These are phyloP conservation scores for Daboia siamensis DNA, from an alignment of 2,113 vertebrate genomes.

Conservation along the genomic window DNA sequence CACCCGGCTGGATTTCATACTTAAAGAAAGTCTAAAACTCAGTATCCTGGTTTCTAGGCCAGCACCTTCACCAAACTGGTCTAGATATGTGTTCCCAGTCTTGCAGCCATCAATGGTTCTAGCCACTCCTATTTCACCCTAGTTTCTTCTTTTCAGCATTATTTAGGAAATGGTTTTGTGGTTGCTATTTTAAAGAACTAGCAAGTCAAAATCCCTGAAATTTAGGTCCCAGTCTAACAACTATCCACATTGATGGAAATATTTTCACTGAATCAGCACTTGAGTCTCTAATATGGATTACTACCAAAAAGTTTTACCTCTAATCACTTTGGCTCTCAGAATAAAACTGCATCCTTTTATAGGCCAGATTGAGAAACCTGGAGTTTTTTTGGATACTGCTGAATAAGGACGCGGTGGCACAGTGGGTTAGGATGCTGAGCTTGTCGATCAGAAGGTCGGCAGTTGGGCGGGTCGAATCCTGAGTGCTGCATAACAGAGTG, in stretches of 20 bases:
- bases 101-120: neutral
- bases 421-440: too few relatives aligned
- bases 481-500: too few relatives aligned
- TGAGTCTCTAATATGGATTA: neutral
- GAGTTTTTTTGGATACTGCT: neutral
- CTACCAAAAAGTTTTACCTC: neutral
- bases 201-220: neutral
- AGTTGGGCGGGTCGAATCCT: too few relatives aligned
- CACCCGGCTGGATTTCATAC: neutral
- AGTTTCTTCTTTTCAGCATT: neutral
- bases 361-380: neutral
- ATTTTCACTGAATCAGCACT: neutral
- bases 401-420: too few relatives aligned
- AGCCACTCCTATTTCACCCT: neutral
- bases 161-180: neutral
- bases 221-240: neutral
- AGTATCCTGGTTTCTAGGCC: neutral
- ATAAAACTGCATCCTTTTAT: neutral
- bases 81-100: neutral
- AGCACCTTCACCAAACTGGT: neutral
- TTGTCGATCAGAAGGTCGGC: too few relatives aligned
- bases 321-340: neutral
- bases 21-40: neutral
- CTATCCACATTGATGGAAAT: neutral
- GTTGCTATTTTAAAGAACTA: neutral